Evolutionary conservation across 2,888 invertebrate genomes (phyloP).

Genomic region (Parnassius smintheus): DNA sequence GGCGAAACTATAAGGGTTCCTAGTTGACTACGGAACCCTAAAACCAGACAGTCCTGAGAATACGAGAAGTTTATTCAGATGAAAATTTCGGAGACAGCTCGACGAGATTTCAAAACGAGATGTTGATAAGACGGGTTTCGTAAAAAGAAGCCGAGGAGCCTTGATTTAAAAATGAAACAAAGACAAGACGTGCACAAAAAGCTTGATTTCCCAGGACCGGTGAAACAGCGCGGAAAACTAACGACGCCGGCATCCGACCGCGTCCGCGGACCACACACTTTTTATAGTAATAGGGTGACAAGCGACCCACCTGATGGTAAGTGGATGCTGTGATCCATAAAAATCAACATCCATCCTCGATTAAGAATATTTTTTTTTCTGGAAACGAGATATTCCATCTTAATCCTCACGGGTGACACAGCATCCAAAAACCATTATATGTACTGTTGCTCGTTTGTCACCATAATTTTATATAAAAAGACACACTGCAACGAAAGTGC

Average conservation of each 20-base stretch:
- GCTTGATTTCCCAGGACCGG: neutral
- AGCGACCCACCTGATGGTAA: too few relatives aligned
- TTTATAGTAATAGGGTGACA: too few relatives aligned
- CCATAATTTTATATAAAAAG: neutral
- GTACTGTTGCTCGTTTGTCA: too few relatives aligned
- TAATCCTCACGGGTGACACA: too few relatives aligned
- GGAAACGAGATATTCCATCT: too few relatives aligned
- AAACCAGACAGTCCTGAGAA: neutral
- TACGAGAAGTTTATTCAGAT: neutral
- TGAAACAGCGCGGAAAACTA: neutral
- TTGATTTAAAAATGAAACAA: neutral
- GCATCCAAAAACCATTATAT: too few relatives aligned
- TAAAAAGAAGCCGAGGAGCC: neutral
- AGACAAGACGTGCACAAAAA: neutral
- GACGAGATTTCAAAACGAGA: neutral
- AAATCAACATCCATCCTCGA: too few relatives aligned
- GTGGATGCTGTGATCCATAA: too few relatives aligned
- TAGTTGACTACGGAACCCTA: too few relatives aligned
- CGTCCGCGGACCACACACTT: neutral
- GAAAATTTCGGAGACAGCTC: neutral
- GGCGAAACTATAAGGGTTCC: too few relatives aligned
- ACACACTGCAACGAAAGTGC: too few relatives aligned
- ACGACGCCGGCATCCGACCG: neutral
- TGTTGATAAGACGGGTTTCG: neutral
- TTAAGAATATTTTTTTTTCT: too few relatives aligned